A percentile compares a stretch with the other conserved stretches of the same genome.
Evolutionary conservation across 2,113 vertebrate genomes (phyloP).

Genomic region (Manacus vitellinus): DNA sequence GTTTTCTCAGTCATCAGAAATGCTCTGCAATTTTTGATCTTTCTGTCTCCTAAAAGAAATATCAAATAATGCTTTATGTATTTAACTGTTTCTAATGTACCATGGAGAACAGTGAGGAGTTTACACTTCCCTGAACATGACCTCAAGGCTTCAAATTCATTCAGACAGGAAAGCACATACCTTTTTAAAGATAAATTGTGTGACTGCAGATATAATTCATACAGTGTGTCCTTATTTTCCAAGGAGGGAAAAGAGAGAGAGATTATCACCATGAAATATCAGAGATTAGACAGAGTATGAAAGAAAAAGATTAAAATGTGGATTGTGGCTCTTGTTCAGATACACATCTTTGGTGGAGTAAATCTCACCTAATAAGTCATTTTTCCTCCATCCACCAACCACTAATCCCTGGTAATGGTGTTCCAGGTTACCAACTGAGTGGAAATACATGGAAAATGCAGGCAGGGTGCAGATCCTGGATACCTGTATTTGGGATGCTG

Average conservation of each 20-base stretch:
- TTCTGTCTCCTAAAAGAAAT: background rate
- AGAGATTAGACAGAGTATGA: background rate
- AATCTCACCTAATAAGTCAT: conserved; percentile 28
- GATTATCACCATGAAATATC: background rate
- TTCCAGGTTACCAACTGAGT: background rate
- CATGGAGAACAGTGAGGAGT: background rate
- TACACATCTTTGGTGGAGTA: background rate
- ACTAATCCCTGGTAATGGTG: background rate
- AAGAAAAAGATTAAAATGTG: conserved; percentile 8
- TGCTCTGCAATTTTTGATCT: background rate
- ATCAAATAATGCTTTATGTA: background rate
- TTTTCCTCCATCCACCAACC: background rate
- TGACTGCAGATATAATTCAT: background rate
- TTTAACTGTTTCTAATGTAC: background rate
- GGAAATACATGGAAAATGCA: conserved; percentile 41
- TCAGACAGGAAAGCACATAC: background rate
- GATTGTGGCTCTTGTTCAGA: background rate
- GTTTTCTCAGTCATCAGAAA: background rate
- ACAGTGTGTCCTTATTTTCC: background rate
- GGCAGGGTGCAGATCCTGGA: conserved; percentile 59
- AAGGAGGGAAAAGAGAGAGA: background rate
- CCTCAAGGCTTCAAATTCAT: background rate
- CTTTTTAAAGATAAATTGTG: background rate
- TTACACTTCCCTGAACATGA: background rate
- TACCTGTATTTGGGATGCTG: conserved; percentile 58